phyloP scores from a whole-genome alignment of 2,888 invertebrate genomes.

The Himalopsyche kuldschensis region DNA sequence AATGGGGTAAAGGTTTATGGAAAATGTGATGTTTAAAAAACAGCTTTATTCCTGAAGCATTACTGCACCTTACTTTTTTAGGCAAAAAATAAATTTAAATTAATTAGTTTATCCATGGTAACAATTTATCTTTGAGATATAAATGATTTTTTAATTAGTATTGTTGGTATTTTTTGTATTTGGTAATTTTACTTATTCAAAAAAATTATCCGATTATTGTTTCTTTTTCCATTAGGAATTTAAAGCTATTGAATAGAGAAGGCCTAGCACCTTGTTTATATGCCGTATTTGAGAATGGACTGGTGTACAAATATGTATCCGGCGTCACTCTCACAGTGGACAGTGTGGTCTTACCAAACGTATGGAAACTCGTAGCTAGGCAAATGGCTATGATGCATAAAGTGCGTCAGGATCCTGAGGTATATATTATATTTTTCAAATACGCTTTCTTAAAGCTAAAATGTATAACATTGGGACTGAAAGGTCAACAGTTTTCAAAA shows the following conservation, averaged over 20 bases:
- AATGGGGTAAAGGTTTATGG: no score
- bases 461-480: background rate
- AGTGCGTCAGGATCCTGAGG: conserved; percentile 48
- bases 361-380: conserved; percentile 76
- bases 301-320: conserved; percentile 85
- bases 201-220: no score
- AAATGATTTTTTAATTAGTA: background rate
- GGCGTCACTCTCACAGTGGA: conserved; percentile 75
- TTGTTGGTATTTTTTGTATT: background rate
- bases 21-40: no score
- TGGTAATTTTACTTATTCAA: no score
- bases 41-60: no score
- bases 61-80: no score
- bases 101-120: background rate
- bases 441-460: background rate
- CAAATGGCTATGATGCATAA: conserved; percentile 85
- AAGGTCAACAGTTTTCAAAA: no score
- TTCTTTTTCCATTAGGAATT: conserved; percentile 48
- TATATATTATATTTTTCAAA: conserved; percentile 36
- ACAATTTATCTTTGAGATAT: background rate
- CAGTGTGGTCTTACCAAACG: conserved; percentile 64
- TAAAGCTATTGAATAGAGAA: conserved; percentile 66
- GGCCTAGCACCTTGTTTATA: conserved; percentile 85
- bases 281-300: conserved; percentile 90
- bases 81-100: no score